Base-by-base conservation (phyloP, 2,888 invertebrate species). In the Amitus sp. region DNA sequence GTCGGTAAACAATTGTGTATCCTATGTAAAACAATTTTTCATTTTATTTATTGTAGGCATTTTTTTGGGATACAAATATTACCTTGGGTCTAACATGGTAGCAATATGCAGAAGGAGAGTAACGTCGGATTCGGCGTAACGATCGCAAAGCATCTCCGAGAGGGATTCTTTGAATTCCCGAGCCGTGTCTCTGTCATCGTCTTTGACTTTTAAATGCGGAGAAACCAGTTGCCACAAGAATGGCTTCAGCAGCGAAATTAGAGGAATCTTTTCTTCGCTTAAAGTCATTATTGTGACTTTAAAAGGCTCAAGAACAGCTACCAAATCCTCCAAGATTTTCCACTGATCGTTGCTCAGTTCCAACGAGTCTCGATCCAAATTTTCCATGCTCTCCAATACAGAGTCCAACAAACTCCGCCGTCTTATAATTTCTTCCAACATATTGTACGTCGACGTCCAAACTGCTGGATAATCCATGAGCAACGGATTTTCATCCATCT, bases 251-350 rank as follows among this genome's bases (percentile, higher is more conserved):
- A 85, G 71, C 0, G 85, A 85, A 66, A 84, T 80, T 1, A 84
- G 69, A 9, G 84, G 84, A 67, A 82, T 82, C 65, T 84, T 84
- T 49, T 84, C 84, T 64, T 85, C 85, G 48, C 83, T 82, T 1
- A 85, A 73, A 0, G 84, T 84, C 73, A 83, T 82, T 15, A 83
- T 83, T 1, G 84, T 84, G 17, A 84, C 83, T 76, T 84, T 84
- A 40, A 85, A 83, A 1, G 84, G 84, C 42, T 84, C 82, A 1
- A 85, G 73, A 9, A 84, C 83, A 28, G 73, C 75, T 2, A 84
- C 79, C 5, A 85, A 71, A 64, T 84, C 84, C 39, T 80, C 80
- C 5, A 84, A 71, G 3, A 83, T 66, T 39, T 76, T 76, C 84
- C 84, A 85, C 15, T 85, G 82, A 0, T 82, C 78, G 1, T 74